Evolutionary conservation across 2,888 invertebrate genomes (phyloP), one percentile per base, ranked within the genome.

Genomic region (Balanococcus diminutus): DNA sequence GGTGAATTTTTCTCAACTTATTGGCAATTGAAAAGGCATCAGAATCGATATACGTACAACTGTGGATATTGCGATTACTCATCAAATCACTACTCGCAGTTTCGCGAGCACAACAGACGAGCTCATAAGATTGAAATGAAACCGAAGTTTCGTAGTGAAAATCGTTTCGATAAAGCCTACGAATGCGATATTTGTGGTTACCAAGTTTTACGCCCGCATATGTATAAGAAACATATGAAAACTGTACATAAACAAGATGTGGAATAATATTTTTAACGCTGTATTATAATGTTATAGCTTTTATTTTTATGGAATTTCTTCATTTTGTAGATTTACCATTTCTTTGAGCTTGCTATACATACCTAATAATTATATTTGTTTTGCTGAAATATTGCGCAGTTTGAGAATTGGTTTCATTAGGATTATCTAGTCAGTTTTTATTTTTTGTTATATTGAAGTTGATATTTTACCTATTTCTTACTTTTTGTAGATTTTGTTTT

Each of bases 121-220:
- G 75, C 36, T 11, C 81, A 82, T 51, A 42, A 82, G 46, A 28
- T 82, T 16, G 6, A 42, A 25, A 42, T 82, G 31, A 82, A 82
- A 31, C 81, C 81, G 3, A 82, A 82, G 8, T 46, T 46, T 31
- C 42, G 25, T 19, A 46, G 42, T 31, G 25, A 51, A 51, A 82
- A 82, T 82, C 16, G 25, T 16, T 82, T 25, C 31, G 2, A n/a
- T 46, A 82, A 51, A 51, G 51, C 25, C 9, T 82, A 28, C 46
- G 81, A 46, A 82, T 46, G 81, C 31, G 81, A 82, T 16, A 42
- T 82, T 82, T 82, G 81, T 28, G 81, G 81, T 82, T 82, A 82
- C 81, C 81, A 82, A 36, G 51, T 82, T 36, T 36, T 82, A 82
- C 51, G 81, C 46, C 81, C 51, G 14, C 81, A 46, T 82, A 51